phyloP scores from a whole-genome alignment of 2,888 invertebrate genomes.

The Coenonympha glycerion region DNA sequence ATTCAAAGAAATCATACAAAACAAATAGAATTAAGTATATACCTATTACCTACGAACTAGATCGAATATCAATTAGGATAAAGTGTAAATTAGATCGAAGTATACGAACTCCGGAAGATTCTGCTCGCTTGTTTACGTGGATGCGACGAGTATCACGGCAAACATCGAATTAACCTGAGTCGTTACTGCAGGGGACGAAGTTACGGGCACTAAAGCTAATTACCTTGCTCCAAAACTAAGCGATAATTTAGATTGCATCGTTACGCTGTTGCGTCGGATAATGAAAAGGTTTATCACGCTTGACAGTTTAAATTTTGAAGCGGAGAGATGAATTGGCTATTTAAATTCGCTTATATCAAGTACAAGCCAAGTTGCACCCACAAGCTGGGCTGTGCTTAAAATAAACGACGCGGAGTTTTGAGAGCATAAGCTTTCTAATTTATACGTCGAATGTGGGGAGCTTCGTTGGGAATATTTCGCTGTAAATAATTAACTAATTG shows the following conservation, averaged over 20 bases:
- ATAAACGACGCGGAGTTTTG: neutral
- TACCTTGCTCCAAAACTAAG: conserved; percentile 59
- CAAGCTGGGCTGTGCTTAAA: neutral
- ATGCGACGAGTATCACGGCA: neutral
- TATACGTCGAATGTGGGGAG: neutral
- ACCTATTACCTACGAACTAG: too few relatives aligned
- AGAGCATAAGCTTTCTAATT: neutral
- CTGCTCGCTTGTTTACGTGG: neutral
- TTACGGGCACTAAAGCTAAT: conserved; percentile 59
- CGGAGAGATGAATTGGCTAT: conserved; percentile 7
- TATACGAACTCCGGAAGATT: neutral
- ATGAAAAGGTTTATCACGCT: conserved; percentile 29
- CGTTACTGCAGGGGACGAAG: conserved; percentile 42
- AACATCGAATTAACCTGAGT: conserved; percentile 30
- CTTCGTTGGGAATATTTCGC: neutral
- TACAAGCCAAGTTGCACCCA: neutral
- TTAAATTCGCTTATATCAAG: conserved; percentile 4
- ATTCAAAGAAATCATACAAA: too few relatives aligned
- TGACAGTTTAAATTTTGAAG: conserved; percentile 9
- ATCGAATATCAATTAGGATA: too few relatives aligned
- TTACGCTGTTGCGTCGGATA: conserved; percentile 32
- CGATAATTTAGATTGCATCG: conserved; percentile 54
- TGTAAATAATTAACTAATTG: too few relatives aligned
- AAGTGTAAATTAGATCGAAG: neutral
- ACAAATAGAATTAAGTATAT: too few relatives aligned